Percentiles rank a stretch among this genome's conserved stretches.
Evolutionary conservation across 1,140 invertebrate genomes (phyloP).

Genomic region (Sipha flava): DNA sequence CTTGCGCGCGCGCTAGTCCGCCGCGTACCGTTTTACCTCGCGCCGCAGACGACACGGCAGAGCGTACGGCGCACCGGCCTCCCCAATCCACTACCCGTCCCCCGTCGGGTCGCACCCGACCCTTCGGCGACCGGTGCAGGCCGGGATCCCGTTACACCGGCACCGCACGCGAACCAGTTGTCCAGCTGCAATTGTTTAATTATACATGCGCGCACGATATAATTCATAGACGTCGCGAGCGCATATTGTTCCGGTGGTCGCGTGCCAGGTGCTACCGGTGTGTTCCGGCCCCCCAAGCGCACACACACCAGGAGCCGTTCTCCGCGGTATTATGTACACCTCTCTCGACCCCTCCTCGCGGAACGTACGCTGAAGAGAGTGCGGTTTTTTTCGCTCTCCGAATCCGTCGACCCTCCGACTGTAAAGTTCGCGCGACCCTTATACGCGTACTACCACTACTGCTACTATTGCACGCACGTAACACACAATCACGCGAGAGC

Average conservation of each 20-base stretch:
- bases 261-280: conserved; percentile 24
- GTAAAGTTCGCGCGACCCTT: too few relatives aligned
- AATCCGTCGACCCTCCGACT: too few relatives aligned
- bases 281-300: neutral
- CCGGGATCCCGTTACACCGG: conserved; percentile 24
- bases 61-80: neutral
- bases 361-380: neutral
- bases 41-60: too few relatives aligned
- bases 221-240: neutral
- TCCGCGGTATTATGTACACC: neutral
- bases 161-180: neutral
- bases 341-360: neutral
- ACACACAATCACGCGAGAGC: too few relatives aligned
- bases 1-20: too few relatives aligned
- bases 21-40: too few relatives aligned
- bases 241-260: conserved; percentile 29
- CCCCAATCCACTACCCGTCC: neutral
- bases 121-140: conserved; percentile 5
- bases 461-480: too few relatives aligned
- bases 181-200: conserved; percentile 30
- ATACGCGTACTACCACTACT: too few relatives aligned
- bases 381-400: too few relatives aligned
- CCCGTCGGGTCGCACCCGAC: neutral
- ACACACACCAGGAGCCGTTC: neutral
- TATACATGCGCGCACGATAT: neutral